phyloP scores from a whole-genome alignment of 2,113 vertebrate genomes.

The Sapayoa aenigma region DNA sequence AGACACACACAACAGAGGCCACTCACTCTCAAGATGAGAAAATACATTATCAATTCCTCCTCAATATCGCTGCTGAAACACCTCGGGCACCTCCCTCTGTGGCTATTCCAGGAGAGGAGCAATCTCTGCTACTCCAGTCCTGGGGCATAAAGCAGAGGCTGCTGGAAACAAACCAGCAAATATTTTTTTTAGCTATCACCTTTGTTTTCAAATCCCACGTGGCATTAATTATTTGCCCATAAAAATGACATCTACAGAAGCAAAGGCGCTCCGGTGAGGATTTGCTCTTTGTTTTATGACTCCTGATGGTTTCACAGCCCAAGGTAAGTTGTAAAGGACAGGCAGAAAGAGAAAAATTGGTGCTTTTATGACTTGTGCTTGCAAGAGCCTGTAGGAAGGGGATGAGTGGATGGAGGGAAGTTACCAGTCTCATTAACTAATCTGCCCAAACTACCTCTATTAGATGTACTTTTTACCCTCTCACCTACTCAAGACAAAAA shows the following conservation, averaged over 20 bases:
- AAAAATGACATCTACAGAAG: not conserved
- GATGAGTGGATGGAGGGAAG: not conserved
- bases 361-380: not conserved
- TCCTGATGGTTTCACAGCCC: not conserved
- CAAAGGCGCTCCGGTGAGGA: not conserved
- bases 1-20: not conserved
- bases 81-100: not conserved
- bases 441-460: not conserved
- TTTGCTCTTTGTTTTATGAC: not conserved
- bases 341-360: not conserved
- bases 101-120: not conserved
- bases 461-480: not conserved
- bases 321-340: slow-evolving; percentile 8
- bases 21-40: not conserved
- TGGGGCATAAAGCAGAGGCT: not conserved
- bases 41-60: not conserved
- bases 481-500: not conserved
- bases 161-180: not conserved
- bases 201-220: not conserved
- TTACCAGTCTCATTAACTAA: not conserved
- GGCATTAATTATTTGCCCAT: not conserved
- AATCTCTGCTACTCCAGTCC: not conserved
- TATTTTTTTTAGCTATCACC: not conserved
- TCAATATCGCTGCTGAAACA: not conserved
- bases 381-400: not conserved